These are phyloP conservation scores for Gorsachius goisagi DNA, from an alignment of 2,113 vertebrate genomes.

Conservation along the genomic window DNA sequence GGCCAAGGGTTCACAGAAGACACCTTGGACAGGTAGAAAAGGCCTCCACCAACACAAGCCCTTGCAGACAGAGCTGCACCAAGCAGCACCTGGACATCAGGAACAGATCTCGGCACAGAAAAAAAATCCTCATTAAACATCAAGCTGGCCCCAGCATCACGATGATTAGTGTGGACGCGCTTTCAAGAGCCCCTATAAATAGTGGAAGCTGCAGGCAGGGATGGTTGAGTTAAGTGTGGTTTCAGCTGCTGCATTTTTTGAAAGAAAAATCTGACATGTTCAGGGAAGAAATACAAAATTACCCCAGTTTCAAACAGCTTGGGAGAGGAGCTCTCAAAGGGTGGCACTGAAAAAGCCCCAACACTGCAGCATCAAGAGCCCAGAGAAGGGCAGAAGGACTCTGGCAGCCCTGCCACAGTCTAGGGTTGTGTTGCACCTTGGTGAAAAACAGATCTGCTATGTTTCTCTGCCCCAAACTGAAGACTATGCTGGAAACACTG, in stretches of 20 bases:
- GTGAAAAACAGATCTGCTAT: background rate
- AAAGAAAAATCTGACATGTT: background rate
- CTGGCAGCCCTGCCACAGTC: background rate
- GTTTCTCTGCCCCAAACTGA: background rate
- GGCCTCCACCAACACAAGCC: background rate
- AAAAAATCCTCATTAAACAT: background rate
- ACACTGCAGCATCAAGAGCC: accelerated
- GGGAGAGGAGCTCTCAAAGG: background rate
- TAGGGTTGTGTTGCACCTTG: background rate
- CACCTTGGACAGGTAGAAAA: background rate
- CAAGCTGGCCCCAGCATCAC: background rate
- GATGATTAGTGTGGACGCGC: background rate
- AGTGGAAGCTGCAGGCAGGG: background rate
- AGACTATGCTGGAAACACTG: background rate
- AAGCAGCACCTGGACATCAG: background rate
- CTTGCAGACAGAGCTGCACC: background rate
- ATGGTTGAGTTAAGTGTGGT: background rate
- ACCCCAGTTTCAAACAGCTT: background rate
- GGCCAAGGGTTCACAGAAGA: background rate
- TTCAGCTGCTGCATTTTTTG: background rate
- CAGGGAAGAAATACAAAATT: background rate
- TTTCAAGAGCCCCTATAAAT: conserved; percentile 19
- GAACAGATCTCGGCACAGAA: background rate
- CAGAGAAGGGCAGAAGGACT: background rate
- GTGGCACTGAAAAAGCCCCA: background rate